Evolutionary conservation across 2,888 invertebrate species (phyloP).

Genomic region (Rutpela maculata): DNA sequence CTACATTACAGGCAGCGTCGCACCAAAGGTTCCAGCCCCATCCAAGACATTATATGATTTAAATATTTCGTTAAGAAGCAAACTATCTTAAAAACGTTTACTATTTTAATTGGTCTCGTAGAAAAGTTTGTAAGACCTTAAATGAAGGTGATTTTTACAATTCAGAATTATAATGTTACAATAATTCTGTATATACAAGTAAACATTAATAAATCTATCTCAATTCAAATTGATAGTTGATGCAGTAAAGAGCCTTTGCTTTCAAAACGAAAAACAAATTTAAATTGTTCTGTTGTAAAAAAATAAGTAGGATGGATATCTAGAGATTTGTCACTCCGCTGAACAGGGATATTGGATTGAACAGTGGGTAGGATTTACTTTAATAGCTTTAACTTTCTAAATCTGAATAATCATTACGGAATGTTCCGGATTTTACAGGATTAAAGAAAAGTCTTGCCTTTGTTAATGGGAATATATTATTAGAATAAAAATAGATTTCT

Average conservation of each 20-base stretch:
- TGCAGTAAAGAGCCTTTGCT: neutral
- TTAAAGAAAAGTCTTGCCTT: neutral
- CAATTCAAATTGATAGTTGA: no score
- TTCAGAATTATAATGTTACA: no score
- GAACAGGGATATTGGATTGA: neutral
- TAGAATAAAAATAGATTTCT: neutral
- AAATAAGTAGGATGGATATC: neutral
- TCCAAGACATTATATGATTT: no score
- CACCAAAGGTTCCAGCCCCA: no score
- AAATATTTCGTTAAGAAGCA: no score
- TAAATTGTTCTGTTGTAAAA: neutral
- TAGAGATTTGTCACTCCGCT: neutral
- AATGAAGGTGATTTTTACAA: no score
- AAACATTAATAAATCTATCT: no score
- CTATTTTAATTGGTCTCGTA: no score
- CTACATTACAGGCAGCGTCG: no score
- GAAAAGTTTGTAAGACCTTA: no score
- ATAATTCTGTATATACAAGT: no score
- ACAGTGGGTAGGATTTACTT: neutral
- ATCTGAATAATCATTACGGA: neutral
- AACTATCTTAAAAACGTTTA: no score
- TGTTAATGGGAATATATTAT: neutral
- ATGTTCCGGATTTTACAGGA: neutral
- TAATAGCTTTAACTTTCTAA: neutral
- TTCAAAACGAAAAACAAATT: neutral